phyloP scores from a whole-genome alignment of 2,797 vertebrate species.

The Protonibea diacanthus region DNA sequence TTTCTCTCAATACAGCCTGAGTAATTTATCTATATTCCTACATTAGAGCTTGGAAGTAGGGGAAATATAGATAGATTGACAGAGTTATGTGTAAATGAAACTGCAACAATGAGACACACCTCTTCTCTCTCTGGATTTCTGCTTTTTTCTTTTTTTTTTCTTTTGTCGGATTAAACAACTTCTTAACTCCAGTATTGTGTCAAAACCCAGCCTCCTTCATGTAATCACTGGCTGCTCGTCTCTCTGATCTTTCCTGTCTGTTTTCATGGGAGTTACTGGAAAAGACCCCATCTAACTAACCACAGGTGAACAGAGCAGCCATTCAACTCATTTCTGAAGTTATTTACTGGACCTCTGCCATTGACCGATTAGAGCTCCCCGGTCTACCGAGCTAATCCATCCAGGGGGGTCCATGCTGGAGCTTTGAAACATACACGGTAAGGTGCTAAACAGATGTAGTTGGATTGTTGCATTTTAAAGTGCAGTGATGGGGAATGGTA shows the following conservation, averaged over 20 bases:
- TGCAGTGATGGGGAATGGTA: not conserved
- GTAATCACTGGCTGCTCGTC: constrained; percentile 18
- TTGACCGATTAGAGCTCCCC: constrained; percentile 53
- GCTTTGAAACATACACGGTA: constrained; percentile 27
- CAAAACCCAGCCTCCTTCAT: not conserved
- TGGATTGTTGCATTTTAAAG: not conserved
- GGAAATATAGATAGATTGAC: not conserved
- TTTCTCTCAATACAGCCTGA: not conserved
- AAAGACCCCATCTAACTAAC: constrained; percentile 38
- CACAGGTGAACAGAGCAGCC: constrained; percentile 66
- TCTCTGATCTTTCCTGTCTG: constrained; percentile 23
- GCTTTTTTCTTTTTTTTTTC: not conserved
- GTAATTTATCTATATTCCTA: not conserved
- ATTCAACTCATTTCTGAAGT: constrained; percentile 68
- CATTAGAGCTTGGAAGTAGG: not conserved
- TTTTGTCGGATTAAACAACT: not conserved
- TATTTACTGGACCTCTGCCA: constrained; percentile 70
- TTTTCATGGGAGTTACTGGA: constrained; percentile 42
- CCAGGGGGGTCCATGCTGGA: constrained; percentile 34
- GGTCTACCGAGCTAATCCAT: constrained; percentile 50
- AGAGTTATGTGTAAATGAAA: not conserved
- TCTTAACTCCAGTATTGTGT: not conserved
- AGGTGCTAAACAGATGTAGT: constrained; percentile 19
- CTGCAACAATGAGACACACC: not conserved
- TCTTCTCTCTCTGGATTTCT: not conserved